Evolutionary conservation across 2,113 vertebrate species (phyloP), one percentile per base, ranked within the genome.

Genomic region (Hipposideros armiger): DNA sequence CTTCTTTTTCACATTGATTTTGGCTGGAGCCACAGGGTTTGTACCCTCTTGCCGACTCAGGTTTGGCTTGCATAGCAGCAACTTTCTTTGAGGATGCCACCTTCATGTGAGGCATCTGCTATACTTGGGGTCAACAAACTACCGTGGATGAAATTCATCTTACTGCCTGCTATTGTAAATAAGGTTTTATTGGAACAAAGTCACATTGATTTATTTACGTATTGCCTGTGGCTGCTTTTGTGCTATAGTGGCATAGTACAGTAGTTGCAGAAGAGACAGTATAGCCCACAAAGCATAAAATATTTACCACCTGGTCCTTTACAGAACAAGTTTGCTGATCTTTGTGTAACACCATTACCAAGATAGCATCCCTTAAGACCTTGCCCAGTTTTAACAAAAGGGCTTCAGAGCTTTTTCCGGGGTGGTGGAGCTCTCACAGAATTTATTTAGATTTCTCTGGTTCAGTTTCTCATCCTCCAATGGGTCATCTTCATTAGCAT

Each of bases 381-480:
- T 85, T 87, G 13, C 22, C 45, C 24, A 20, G 42, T 91, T 97
- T 72, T 47, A 95, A 97, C 90, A 86, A 62, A 91, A 91, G 24
- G 45, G 7, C 56, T 87, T 80, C 13, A 19, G 24, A 16, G 13
- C 47, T 50, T 90, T 94, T 93, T 74, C 50, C 11, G 50, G 22
- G 22, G 24, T 69, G 64, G 45, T 80, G 11, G 6, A 40, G 11
- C 36, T 80, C 6, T 69, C 87, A 82, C 45, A 96, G 50, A 95
- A 56, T 88, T 26, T 74, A 22, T 76, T 42, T 70, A 69, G 22
- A 82, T 81, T 76, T 83, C 64, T 74, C 81, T 90, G 67, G 11
- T 78, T 90, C 54, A 14, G 2, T 74, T 84, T 88, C 74, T 77
- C 58, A n/a, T 88, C 95, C 77, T 54, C 36, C 7, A 66, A 15